Base-by-base conservation (phyloP, 2,888 invertebrate species). In the Amiota minor region DNA sequence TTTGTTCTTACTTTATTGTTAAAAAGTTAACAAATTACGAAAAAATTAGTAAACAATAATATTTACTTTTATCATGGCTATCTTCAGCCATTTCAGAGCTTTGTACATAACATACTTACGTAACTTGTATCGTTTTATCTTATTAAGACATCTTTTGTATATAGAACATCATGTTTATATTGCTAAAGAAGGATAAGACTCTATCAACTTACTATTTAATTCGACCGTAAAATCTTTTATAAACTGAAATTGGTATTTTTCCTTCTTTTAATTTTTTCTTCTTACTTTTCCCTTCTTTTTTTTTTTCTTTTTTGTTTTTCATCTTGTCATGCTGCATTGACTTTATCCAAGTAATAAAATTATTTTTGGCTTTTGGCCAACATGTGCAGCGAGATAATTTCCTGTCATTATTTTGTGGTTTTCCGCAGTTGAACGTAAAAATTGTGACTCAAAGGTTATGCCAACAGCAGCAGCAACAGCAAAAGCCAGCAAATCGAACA, bases 331-430 rank as follows among this genome's bases (percentile, higher is more conserved):
- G 53, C 53, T 16, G 53, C 53, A 14, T n/a, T 53, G 12, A 18
- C 47, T 65, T 65, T 65, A 46, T 47, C n/a, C 64, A 50, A 53
- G 53, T 20, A 50, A 65, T 65, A 65, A 65, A 49, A 65, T 49
- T 8, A 68, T 68, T 65, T 62, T 68, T 68, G 67, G 67, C 67
- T 53, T 14, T 50, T 23, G 50, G 50, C 67, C 67, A 68, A 68
- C 79, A 79, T 79, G 78, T 84, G 78, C 85, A 83, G 84, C 78
- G 86, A 87, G 88, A 86, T 86, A 86, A 86, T 86, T 86, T 87
- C 86, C 86, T 87, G 86, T 87, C 87, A 86, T 86, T 86, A 86
- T 86, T 87, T 86, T 86, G 88, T 85, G 88, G 86, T 87, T 84
- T 86, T 85, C 87, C 86, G 85, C 88, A 87, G 85, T 81, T 82